Evolutionary conservation across 2,113 vertebrate genomes (phyloP).

Genomic region (Caranx melampygus): DNA sequence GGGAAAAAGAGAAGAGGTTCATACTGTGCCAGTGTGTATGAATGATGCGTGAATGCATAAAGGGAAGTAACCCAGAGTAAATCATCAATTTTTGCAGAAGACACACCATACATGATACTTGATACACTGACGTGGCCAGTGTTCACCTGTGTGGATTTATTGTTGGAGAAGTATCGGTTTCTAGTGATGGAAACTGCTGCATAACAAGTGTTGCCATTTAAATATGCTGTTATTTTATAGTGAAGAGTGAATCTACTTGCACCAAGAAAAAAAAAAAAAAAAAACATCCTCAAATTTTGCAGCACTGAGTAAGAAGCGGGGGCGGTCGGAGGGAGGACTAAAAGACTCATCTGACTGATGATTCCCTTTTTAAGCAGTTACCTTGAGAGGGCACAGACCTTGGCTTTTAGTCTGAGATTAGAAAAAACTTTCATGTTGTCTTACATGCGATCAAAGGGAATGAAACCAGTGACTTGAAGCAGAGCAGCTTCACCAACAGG

Average conservation of each 20-base stretch:
- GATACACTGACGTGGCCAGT: no score
- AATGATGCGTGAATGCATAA: background rate
- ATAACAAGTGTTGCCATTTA: background rate
- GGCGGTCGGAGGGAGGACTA: background rate
- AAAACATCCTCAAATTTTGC: background rate
- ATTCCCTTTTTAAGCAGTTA: background rate
- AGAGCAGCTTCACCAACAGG: slow-evolving; percentile 16
- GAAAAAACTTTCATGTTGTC: background rate
- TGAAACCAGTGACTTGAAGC: background rate
- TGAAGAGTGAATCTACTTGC: background rate
- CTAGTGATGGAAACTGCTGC: background rate
- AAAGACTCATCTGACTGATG: background rate
- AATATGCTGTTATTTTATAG: background rate
- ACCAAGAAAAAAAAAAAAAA: background rate
- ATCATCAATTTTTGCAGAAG: background rate
- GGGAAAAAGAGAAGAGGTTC: background rate
- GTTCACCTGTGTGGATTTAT: no score
- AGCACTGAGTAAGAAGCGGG: no score
- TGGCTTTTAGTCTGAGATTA: background rate
- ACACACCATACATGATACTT: background rate
- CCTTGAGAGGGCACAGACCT: background rate
- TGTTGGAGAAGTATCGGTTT: background rate
- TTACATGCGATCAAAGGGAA: background rate
- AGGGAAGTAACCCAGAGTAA: background rate
- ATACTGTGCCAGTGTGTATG: no score